A percentile compares a stretch with the other conserved stretches of the same genome.
Conservation (phyloP, 1,140 invertebrate genomes). For the Steinernema khuongi region DNA sequence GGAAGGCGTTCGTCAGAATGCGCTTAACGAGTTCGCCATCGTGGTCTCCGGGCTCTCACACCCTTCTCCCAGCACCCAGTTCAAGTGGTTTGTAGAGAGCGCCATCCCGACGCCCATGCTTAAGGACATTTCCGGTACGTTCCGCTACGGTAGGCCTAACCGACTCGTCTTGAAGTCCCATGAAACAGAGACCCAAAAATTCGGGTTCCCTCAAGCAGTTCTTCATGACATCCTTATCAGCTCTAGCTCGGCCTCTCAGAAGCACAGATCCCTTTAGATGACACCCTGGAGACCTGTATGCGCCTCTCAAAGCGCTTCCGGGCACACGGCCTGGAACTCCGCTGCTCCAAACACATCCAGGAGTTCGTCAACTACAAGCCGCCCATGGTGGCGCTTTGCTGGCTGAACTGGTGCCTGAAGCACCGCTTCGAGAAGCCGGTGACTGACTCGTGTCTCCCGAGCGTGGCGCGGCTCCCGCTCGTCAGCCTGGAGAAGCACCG, state of each 20-base stretch:
- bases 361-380: slow-evolving; percentile 48
- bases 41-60: slow-evolving; percentile 51
- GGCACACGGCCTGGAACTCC: slow-evolving; percentile 47
- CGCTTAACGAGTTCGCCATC: slow-evolving; percentile 45
- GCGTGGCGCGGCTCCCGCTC: slow-evolving; percentile 50
- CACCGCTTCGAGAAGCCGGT: slow-evolving; percentile 51
- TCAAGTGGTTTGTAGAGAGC: slow-evolving; percentile 56
- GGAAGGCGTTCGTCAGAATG: slow-evolving; percentile 36
- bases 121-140: slow-evolving; percentile 48
- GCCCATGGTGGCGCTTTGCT: slow-evolving; percentile 56
- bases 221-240: too few relatives aligned
- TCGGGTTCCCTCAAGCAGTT: too few relatives aligned
- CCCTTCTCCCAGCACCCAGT: slow-evolving; percentile 51
- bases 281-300: slow-evolving; percentile 58
- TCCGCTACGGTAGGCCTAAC: neutral
- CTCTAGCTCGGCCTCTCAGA: too few relatives aligned
- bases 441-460: slow-evolving; percentile 52
- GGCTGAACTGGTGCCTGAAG: slow-evolving; percentile 57
- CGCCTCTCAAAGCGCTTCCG: slow-evolving; percentile 53
- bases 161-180: neutral
- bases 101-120: slow-evolving; percentile 50
- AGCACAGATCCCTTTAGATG: slow-evolving; percentile 48
- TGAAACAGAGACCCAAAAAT: neutral
- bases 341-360: slow-evolving; percentile 49
- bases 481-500: slow-evolving; percentile 48